These are phyloP conservation scores for Hylaeus anthracinus DNA, from an alignment of 1,140 invertebrate species.

Conservation along the genomic window DNA sequence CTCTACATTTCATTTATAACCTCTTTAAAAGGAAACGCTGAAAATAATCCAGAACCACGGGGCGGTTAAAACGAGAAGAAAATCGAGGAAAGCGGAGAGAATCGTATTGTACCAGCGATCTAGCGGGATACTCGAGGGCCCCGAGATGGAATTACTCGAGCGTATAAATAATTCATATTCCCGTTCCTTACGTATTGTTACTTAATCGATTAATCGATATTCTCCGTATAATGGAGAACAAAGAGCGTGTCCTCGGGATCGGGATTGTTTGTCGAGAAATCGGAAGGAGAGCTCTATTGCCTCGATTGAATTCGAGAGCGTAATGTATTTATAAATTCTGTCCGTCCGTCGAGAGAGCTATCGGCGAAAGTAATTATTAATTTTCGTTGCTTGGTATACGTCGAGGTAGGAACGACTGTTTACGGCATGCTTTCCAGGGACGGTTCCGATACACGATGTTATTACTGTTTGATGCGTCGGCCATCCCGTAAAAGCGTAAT, in stretches of 20 bases:
- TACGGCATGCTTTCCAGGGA: too few species aligned
- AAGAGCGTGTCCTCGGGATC: background rate
- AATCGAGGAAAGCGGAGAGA: background rate
- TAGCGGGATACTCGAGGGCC: background rate
- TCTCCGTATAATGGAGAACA: constrained; percentile 28
- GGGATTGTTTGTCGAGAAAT: constrained; percentile 10
- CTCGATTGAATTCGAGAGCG: constrained; percentile 1
- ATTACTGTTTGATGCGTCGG: background rate
- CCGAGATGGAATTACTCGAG: constrained; percentile 29
- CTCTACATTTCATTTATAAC: too few species aligned
- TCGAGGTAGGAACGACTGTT: too few species aligned
- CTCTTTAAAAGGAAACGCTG: background rate
- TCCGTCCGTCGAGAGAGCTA: background rate
- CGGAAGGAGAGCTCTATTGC: constrained; percentile 7
- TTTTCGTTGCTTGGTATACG: background rate
- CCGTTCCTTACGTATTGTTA: constrained; percentile 25
- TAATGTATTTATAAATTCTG: constrained; percentile 2
- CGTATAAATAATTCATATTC: constrained; percentile 41
- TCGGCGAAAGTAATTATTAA: constrained; percentile 9
- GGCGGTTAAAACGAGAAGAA: constrained; percentile 18
- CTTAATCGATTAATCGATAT: constrained; percentile 58
- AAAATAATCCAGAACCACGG: background rate
- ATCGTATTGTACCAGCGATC: background rate
- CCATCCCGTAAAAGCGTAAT: background rate
- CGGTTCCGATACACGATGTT: too few species aligned